phyloP scores from a whole-genome alignment of 2,113 vertebrate species.

The Cavia aperea region DNA sequence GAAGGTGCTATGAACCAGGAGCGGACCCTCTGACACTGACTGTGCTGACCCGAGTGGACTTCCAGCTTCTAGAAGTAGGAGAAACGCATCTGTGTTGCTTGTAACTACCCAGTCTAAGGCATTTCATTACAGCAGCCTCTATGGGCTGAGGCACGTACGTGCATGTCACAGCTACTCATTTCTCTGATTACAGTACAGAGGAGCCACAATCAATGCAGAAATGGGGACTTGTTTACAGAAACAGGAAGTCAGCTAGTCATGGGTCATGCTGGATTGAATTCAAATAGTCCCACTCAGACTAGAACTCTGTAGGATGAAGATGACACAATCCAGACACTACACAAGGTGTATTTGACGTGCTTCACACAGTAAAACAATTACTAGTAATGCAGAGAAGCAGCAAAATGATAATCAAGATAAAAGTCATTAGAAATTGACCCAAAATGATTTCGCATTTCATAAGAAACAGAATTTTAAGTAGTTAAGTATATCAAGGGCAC shows the following conservation, averaged over 20 bases:
- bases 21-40: neutral
- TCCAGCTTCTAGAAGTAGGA: neutral
- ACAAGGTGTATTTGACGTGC: neutral
- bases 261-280: neutral
- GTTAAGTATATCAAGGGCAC: neutral
- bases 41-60: neutral
- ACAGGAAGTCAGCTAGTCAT: neutral
- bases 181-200: neutral
- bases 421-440: neutral
- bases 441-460: neutral
- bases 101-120: neutral
- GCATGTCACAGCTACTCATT: neutral
- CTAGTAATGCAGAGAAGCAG: neutral
- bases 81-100: neutral
- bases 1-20: neutral
- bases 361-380: neutral
- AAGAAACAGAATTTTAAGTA: neutral
- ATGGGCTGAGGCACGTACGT: neutral
- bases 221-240: neutral
- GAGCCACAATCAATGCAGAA: neutral
- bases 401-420: neutral
- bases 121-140: neutral
- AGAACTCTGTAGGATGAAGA: conserved; percentile 8
- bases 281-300: neutral
- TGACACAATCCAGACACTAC: neutral